phyloP scores from a whole-genome alignment of 2,888 invertebrate genomes.

The Tetrapedia diversipes region DNA sequence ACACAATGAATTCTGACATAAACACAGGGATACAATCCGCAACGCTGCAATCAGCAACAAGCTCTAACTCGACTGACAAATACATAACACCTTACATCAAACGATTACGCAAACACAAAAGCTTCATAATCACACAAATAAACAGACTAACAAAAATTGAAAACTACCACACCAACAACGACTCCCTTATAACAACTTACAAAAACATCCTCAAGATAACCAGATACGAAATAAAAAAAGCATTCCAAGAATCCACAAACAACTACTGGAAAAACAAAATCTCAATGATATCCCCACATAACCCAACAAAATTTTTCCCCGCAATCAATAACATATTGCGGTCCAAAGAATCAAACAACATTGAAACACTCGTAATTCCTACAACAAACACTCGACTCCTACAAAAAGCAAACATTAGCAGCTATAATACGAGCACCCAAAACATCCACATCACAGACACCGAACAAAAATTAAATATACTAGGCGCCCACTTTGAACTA shows the following conservation, averaged over 20 bases:
- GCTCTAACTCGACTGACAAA: neutral
- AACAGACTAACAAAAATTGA: no score
- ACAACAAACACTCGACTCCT: fast-evolving
- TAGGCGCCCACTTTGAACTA: constrained; percentile 26
- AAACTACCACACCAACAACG: no score
- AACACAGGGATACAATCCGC: neutral
- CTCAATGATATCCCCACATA: neutral
- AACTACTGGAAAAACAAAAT: neutral
- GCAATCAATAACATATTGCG: constrained; percentile 8
- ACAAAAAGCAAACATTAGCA: neutral
- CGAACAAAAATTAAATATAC: neutral
- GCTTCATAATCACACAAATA: no score
- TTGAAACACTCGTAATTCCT: neutral
- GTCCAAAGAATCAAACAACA: neutral
- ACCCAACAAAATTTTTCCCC: neutral
- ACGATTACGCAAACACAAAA: no score
- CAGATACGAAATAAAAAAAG: neutral
- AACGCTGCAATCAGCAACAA: neutral
- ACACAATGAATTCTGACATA: neutral
- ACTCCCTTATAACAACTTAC: no score
- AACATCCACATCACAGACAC: neutral
- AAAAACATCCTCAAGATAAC: no score
- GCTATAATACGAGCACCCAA: neutral
- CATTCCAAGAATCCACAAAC: neutral
- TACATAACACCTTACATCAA: neutral